These are phyloP conservation scores for Keiferia lycopersicella DNA, from an alignment of 2,888 invertebrate genomes.

Conservation along the genomic window DNA sequence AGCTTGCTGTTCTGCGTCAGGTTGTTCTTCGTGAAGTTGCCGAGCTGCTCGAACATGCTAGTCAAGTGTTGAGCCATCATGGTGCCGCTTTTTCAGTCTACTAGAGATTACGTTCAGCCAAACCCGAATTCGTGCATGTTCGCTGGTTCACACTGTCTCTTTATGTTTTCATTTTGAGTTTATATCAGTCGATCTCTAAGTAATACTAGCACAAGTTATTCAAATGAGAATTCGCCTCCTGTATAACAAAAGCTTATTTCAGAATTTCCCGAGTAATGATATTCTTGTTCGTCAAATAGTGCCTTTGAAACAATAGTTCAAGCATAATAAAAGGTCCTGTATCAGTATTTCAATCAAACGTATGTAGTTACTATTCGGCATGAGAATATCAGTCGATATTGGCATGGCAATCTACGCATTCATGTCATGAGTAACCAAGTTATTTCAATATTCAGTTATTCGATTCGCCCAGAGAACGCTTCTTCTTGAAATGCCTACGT, in stretches of 20 bases:
- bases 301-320: slow-evolving; percentile 1
- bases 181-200: not conserved
- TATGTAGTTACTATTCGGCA: not conserved
- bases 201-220: not conserved
- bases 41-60: slow-evolving; percentile 77
- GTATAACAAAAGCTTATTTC: not conserved
- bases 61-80: slow-evolving; percentile 79
- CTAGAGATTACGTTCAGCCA: slow-evolving; percentile 46
- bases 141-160: slow-evolving; percentile 23
- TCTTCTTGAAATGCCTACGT: not conserved
- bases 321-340: not conserved
- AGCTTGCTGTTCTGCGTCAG: slow-evolving; percentile 66
- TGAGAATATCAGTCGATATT: not conserved
- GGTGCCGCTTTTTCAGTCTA: slow-evolving; percentile 34
- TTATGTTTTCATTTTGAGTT: slow-evolving; percentile 17
- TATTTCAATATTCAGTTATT: slow-evolving; percentile 16
- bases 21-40: slow-evolving; percentile 78
- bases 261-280: not conserved
- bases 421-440: not conserved
- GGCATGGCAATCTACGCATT: slow-evolving; percentile 3
- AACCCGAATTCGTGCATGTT: slow-evolving; percentile 59
- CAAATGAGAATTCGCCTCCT: slow-evolving; percentile 49
- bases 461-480: slow-evolving; percentile 47
- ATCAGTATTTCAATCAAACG: slow-evolving; percentile 6
- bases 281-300: slow-evolving; percentile 5